Percentiles rank a stretch among this genome's conserved stretches.
phyloP scores from a whole-genome alignment of 2,797 vertebrate species.

The Brotogeris chrysoptera region DNA sequence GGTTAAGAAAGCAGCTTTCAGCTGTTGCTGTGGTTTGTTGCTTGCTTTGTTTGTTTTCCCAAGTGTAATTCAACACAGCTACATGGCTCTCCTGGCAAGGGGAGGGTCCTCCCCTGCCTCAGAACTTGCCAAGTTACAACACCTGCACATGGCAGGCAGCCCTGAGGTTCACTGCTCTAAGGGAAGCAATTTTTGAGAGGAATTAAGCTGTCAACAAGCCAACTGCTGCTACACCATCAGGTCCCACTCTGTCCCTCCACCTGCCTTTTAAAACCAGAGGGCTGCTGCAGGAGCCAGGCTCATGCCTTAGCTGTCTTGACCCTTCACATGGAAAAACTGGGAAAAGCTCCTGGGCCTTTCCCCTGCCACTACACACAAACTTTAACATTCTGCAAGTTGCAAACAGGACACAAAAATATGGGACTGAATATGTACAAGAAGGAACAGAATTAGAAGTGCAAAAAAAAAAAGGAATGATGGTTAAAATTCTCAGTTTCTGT shows the following conservation, averaged over 20 bases:
- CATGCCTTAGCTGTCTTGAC: neutral
- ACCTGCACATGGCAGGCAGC: neutral
- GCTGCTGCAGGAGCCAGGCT: neutral
- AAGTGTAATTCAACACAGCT: neutral
- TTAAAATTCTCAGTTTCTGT: neutral
- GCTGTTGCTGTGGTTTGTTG: neutral
- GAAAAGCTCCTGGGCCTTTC: neutral
- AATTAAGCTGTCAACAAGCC: neutral
- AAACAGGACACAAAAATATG: rapidly evolving
- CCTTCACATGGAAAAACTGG: neutral
- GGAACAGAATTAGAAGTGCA: neutral
- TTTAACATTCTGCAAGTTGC: neutral
- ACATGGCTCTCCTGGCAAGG: neutral
- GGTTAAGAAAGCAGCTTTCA: neutral
- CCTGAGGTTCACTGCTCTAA: neutral
- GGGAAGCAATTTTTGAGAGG: neutral
- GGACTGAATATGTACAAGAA: neutral
- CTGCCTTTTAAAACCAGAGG: neutral
- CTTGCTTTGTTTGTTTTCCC: neutral
- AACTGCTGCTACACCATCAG: neutral
- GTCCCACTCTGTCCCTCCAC: neutral
- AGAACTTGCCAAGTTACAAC: neutral
- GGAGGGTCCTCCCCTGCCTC: neutral
- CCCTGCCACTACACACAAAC: neutral
- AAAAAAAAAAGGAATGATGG: neutral